Evolutionary conservation across 2,797 vertebrate species (phyloP).

Genomic region (Cossypha heuglini): DNA sequence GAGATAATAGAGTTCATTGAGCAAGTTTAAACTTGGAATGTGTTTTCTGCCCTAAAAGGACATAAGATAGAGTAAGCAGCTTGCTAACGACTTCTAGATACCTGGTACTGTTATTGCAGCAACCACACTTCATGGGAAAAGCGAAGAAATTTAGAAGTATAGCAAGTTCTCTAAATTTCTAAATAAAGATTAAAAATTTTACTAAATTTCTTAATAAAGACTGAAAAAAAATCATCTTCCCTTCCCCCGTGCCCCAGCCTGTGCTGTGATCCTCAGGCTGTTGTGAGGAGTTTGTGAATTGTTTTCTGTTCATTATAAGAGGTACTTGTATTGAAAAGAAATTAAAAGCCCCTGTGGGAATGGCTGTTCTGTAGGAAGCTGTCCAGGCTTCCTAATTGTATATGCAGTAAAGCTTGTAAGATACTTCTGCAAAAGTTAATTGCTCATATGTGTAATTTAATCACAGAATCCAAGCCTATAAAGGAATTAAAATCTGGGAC

Average conservation of each 20-base stretch:
- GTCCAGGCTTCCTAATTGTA: conserved; percentile 12
- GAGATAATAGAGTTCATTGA: background rate
- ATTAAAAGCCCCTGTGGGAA: conserved; percentile 5
- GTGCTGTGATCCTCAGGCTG: background rate
- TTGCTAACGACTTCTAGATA: background rate
- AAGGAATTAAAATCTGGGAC: background rate
- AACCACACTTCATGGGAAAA: background rate
- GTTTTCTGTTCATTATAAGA: conserved; percentile 12
- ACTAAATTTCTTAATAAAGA: background rate
- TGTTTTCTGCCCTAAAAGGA: background rate
- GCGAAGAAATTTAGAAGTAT: background rate
- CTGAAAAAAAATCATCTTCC: background rate
- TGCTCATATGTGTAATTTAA: background rate
- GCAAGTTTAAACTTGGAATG: background rate
- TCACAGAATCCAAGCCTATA: background rate
- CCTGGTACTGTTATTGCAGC: background rate
- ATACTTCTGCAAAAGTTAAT: background rate
- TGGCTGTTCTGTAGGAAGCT: background rate
- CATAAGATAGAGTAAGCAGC: background rate
- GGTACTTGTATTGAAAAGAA: background rate
- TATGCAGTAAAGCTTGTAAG: background rate
- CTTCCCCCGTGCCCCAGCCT: rapidly evolving
- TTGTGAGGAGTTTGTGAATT: background rate
- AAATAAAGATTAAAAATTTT: background rate
- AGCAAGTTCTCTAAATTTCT: background rate